Base-by-base conservation (phyloP, 2,888 invertebrate species). In the Drosophila borealis region DNA sequence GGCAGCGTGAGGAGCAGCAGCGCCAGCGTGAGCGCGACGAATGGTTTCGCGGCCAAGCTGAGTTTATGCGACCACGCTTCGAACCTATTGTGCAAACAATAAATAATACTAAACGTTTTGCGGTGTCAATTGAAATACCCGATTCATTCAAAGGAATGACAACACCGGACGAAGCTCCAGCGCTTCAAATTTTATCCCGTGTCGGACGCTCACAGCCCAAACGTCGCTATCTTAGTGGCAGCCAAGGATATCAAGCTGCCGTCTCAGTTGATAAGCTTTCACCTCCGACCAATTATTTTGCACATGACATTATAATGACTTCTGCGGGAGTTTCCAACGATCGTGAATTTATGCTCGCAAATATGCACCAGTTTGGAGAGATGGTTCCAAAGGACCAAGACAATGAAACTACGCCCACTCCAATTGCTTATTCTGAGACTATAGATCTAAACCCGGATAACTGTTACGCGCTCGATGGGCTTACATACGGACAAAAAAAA, bases 391-490 rank as follows among this genome's bases (percentile, higher is more conserved):
- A 45, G 11, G 70, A 82, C 0, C 80, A 64, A n/a, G 64, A 67
- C 46, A 89, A 90, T 57, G 76, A 70, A 0, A 83, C 85, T 4
- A 81, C 85, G 3, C 72, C 85, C 1, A 80, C 68, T 21, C 84
- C 90, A 0, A 84, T 88, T 8, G 84, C 88, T 0, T 92, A 92
- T 56, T 90, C 90, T 1, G 92, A 92, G 67, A 88, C 90, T 4
- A 85, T 91, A n/a, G 89, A 92, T 70, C 71, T 92, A 14, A 92
- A 92, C 88, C 92, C 92, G 2, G 91, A 92, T 45, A 86, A 91
- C 42, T 92, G 92, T 62, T 92, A 92, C 65, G 80, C 85, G 21
- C 90, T 92, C 2, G 90, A 90, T 29, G 92, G 91, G 8, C 69
- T 92, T 44, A 87, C 89, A 14, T 91, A 91, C 63, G 92, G 92